Evolutionary conservation across 2,113 vertebrate species (phyloP), one percentile per base, ranked within the genome.

Genomic region (Gasterosteus aculeatus): DNA sequence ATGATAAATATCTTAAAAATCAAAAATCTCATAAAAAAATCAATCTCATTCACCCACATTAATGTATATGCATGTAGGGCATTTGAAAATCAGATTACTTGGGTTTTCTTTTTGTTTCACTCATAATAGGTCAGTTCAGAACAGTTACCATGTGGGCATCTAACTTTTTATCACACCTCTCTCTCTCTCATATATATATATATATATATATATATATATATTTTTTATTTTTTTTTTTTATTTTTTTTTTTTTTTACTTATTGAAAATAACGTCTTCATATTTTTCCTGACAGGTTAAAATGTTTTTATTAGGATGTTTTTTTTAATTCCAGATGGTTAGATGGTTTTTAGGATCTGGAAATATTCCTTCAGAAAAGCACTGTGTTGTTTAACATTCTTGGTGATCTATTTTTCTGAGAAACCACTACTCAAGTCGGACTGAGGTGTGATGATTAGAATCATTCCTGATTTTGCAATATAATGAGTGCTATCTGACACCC

Each of bases 1-100:
- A 11, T 51, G 57, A 68, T 15, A 51, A 10, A 78, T 49, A 44
- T 46, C n/a, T 60, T 49, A 44, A 62, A 77, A 71, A 68, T 41
- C 54, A 39, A 7, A 57, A n/a, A n/a, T n/a, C n/a, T n/a, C n/a
- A n/a, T n/a, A n/a, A n/a, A n/a, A n/a, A n/a, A n/a, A n/a, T n/a
- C 15, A 54, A 54, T n/a, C 31, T 59, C 9, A 53, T 1, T 39
- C 53, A 63, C 10, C 29, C 31, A 38, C 31, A 7, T 2, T 1
- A 11, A 8, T 22, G n/a, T 7, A 26, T 35, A 47, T 72, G 16
- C 12, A 66, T 63, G 66, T 41, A 16, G 41, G 51, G 3, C 0
- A 5, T 31, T 16, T 38, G 41, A 14, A 62, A 42, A 42, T 1
- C 2, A 0, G 26, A 22, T 33, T 39, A 18, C 35, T 4, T 29